phyloP scores from a whole-genome alignment of 2,888 invertebrate genomes.

The Hoplodrina ambigua region DNA sequence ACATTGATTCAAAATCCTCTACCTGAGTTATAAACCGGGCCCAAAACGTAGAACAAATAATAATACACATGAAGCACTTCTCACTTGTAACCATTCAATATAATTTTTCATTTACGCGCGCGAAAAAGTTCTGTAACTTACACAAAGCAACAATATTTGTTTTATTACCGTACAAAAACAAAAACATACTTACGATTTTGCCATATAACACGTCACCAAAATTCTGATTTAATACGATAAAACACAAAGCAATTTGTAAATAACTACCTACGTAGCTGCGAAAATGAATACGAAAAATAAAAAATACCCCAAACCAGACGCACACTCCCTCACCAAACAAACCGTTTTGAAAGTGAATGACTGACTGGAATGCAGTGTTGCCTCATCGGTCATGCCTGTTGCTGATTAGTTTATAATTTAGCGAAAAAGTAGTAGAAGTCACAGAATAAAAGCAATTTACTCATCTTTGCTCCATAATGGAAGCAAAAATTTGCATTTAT shows the following conservation, averaged over 20 bases:
- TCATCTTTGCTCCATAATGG: no score
- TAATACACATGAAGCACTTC: constrained; percentile 42
- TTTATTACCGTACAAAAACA: not conserved
- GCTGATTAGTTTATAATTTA: not conserved
- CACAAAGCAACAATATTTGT: constrained; percentile 26
- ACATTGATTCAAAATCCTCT: constrained; percentile 82
- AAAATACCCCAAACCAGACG: constrained; percentile 41
- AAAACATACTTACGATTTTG: constrained; percentile 36
- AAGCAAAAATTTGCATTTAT: no score
- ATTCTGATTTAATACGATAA: not conserved
- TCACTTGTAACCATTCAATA: not conserved
- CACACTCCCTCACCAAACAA: not conserved
- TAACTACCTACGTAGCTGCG: not conserved
- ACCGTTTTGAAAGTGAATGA: constrained; percentile 38
- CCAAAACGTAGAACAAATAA: constrained; percentile 62
- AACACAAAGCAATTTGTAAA: constrained; percentile 5
- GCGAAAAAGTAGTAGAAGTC: no score
- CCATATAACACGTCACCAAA: constrained; percentile 18
- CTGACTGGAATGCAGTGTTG: constrained; percentile 9
- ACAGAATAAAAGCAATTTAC: no score
- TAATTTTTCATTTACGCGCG: constrained; percentile 40
- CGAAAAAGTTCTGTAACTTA: constrained; percentile 59
- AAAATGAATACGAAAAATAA: constrained; percentile 51
- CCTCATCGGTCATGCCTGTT: not conserved
- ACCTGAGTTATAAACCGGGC: constrained; percentile 73